A percentile compares a stretch with the other conserved stretches of the same genome.
These are phyloP conservation scores for Lordiphosa collinella DNA, from an alignment of 1,140 invertebrate species.

Conservation along the genomic window DNA sequence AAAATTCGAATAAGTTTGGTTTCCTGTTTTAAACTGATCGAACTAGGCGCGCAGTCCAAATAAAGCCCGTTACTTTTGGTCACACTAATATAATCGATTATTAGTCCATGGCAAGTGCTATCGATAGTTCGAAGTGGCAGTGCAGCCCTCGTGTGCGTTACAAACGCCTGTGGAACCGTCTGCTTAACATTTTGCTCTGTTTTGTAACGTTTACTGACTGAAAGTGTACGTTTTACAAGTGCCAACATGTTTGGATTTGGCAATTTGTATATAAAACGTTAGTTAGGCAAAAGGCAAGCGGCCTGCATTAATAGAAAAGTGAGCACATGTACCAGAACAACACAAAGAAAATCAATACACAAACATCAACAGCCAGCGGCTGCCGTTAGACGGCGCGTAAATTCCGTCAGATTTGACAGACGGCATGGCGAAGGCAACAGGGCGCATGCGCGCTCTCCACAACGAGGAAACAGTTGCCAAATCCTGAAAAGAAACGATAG, in stretches of 20 bases:
- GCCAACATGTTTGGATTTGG: no score
- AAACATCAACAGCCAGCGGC: slow-evolving; percentile 22
- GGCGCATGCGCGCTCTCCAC: slow-evolving; percentile 36
- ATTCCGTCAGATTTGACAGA: slow-evolving; percentile 45
- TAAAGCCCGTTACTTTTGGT: no score
- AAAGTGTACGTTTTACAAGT: no score
- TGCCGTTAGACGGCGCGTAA: slow-evolving; percentile 19
- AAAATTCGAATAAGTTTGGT: no score
- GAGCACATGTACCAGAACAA: no score
- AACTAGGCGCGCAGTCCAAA: no score
- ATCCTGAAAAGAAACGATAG: slow-evolving; percentile 22
- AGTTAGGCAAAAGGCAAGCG: no score
- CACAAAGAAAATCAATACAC: slow-evolving; percentile 51
- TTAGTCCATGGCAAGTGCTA: background rate
- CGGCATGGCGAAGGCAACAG: slow-evolving; percentile 2
- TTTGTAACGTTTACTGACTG: slow-evolving; percentile 1
- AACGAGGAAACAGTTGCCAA: slow-evolving; percentile 6
- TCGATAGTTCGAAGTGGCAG: slow-evolving; percentile 1
- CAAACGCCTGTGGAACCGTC: slow-evolving; percentile 4
- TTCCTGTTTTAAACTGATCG: no score
- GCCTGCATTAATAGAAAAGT: background rate
- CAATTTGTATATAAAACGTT: no score
- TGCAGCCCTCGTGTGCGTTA: slow-evolving; percentile 46
- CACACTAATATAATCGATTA: background rate
- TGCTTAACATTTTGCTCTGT: slow-evolving; percentile 3